Percentiles rank a stretch among this genome's conserved stretches.
These are phyloP conservation scores for Brachionus manjavacas DNA, from an alignment of 1,140 invertebrate genomes.

Conservation along the genomic window DNA sequence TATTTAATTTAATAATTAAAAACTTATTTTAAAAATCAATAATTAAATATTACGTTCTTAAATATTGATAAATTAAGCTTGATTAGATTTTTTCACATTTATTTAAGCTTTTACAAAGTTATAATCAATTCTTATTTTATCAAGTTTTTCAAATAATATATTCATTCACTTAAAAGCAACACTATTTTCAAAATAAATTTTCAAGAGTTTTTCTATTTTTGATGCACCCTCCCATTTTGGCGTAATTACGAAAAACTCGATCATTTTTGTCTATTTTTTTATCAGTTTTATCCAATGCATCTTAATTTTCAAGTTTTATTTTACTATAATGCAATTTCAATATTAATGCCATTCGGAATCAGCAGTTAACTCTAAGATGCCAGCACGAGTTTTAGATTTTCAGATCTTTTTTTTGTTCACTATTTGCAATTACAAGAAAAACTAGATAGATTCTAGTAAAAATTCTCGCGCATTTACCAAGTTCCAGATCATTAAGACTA, in stretches of 20 bases:
- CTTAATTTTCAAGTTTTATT: neutral
- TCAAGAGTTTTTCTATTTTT: neutral
- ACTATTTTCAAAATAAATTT: neutral
- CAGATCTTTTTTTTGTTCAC: neutral
- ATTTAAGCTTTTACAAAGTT: neutral
- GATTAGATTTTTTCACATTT: neutral
- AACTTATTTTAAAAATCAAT: neutral
- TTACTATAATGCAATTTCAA: neutral
- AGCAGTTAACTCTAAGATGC: neutral
- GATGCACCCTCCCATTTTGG: neutral
- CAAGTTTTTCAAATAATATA: slow-evolving; percentile 1
- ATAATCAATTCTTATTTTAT: neutral
- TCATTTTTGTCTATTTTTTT: neutral
- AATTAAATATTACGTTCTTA: neutral
- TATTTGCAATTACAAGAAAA: neutral
- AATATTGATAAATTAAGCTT: neutral
- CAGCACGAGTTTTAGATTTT: neutral
- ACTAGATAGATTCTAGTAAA: neutral
- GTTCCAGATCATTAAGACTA: neutral
- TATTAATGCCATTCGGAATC: neutral
- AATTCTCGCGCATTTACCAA: neutral
- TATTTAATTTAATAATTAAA: slow-evolving; percentile 4
- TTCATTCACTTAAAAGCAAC: neutral
- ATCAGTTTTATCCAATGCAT: neutral
- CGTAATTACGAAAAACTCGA: neutral